Base-by-base conservation (phyloP, 2,888 invertebrate genomes). In the Osmoderma eremita region DNA sequence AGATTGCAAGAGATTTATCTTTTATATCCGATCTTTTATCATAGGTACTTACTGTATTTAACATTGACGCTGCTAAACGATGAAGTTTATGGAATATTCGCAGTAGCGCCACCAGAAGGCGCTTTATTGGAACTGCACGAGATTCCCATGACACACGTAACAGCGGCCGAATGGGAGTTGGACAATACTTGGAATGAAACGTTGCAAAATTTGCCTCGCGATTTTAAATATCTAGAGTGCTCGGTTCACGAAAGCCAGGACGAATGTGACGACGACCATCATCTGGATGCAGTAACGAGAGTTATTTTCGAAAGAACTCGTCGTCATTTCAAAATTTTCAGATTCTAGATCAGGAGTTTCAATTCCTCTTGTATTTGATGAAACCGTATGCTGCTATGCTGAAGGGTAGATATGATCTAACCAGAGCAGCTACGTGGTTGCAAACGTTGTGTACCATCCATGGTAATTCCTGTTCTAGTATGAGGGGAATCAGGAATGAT, bases 401-500 rank as follows among this genome's bases (percentile, higher is more conserved):
- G 61, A 75, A 77, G 0, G 78, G 79, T 50, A 76, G 81, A 1
- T 79, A 80, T 15, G 84, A 85, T 36, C 79, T 83, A 42, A 81
- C 83, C 0, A 79, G 82, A 69, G 82, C 82, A 0, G 83, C 83
- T 0, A 77, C 82, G 3, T 87, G 86, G 86, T 75, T 86, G 24
- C 84, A 85, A 74, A 81, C 81, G n/a, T 76, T 87, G 2, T 84
- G 84, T 49, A 80, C 83, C 3, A 80, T 86, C 20, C 78, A 81
- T 15, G 80, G 81, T 10, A 75, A 75, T 0, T 71, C 78, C 1
- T 86, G 86, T 72, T 80, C 83, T 0, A 79, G 81, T 41, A 84
- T 86, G 83, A 84, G 84, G 71, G 84, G 83, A 1, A 79, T 86
- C n/a, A 77, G 86, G 15, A 86, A 87, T 72, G 86, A 87, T 73